Evolutionary conservation across 2,113 vertebrate genomes (phyloP).

Genomic region (Sitta europaea): DNA sequence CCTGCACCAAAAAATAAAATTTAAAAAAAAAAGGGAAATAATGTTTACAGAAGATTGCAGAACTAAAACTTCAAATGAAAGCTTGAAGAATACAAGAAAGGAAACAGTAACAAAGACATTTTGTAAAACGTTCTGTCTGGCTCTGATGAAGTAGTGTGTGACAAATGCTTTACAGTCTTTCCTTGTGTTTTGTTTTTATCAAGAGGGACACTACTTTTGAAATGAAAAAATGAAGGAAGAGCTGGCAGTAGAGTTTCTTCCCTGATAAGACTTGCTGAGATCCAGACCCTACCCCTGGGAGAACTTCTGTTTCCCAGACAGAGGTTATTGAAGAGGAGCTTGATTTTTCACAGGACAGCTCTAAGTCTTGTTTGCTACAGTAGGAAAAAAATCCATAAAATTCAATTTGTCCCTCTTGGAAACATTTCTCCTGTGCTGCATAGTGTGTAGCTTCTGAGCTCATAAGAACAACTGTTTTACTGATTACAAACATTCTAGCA

Average conservation of each 20-base stretch:
- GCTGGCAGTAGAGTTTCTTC: not conserved
- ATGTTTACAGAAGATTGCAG: not conserved
- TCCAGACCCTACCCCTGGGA: not conserved
- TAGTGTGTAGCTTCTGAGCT: not conserved
- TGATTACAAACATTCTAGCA: not conserved
- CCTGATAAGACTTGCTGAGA: not conserved
- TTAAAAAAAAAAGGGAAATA: no score
- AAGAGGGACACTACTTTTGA: not conserved
- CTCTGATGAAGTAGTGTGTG: not conserved
- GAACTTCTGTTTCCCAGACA: not conserved
- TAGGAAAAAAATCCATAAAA: not conserved
- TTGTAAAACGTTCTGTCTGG: not conserved
- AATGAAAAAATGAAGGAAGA: not conserved
- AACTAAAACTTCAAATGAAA: not conserved
- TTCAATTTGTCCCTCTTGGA: not conserved
- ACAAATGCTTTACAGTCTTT: not conserved
- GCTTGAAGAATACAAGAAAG: not conserved
- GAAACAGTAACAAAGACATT: not conserved
- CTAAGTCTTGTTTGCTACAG: not conserved
- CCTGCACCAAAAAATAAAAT: not conserved
- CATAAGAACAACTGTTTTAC: not conserved
- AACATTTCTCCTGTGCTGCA: not conserved
- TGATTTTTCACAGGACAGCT: not conserved
- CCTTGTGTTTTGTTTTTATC: not conserved
- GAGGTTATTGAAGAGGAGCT: not conserved